A percentile compares a stretch with the other conserved stretches of the same genome.
Evolutionary conservation across 2,888 invertebrate genomes (phyloP).

Genomic region (Lymantria monacha): DNA sequence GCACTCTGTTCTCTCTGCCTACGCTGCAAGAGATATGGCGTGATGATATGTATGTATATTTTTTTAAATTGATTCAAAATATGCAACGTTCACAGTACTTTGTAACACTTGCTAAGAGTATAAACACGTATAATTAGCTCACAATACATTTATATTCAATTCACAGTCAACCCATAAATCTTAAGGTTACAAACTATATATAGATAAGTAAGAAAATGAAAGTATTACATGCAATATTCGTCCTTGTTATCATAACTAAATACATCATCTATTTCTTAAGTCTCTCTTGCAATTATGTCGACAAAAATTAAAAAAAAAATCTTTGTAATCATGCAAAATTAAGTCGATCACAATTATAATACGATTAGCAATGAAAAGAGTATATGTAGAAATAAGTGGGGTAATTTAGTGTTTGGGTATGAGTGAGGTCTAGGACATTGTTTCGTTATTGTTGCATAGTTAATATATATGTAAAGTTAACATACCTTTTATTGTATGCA

Average conservation of each 20-base stretch:
- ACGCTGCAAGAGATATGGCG: no score
- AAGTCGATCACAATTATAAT: constrained; percentile 1
- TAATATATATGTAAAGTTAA: constrained; percentile 2
- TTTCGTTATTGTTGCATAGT: constrained; percentile 8
- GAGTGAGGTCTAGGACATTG: constrained; percentile 7
- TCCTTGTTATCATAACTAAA: not conserved
- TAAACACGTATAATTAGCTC: no score
- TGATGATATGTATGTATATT: no score
- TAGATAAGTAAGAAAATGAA: not conserved
- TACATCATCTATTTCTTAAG: not conserved
- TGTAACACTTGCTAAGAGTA: no score
- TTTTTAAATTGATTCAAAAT: no score
- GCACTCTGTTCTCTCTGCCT: no score
- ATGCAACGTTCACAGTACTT: no score
- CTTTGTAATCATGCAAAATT: no score
- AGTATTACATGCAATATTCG: not conserved
- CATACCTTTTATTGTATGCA: constrained; percentile 9
- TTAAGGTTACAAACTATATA: no score
- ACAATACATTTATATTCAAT: no score
- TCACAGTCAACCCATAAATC: no score
- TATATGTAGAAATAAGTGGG: constrained; percentile 8
- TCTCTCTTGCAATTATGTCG: not conserved
- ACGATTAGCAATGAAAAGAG: constrained; percentile 12
- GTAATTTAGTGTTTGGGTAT: constrained; percentile 1
- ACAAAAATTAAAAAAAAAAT: not conserved